These are phyloP conservation scores for Cnemophilus loriae DNA, from an alignment of 2,113 vertebrate genomes.

Conservation along the genomic window DNA sequence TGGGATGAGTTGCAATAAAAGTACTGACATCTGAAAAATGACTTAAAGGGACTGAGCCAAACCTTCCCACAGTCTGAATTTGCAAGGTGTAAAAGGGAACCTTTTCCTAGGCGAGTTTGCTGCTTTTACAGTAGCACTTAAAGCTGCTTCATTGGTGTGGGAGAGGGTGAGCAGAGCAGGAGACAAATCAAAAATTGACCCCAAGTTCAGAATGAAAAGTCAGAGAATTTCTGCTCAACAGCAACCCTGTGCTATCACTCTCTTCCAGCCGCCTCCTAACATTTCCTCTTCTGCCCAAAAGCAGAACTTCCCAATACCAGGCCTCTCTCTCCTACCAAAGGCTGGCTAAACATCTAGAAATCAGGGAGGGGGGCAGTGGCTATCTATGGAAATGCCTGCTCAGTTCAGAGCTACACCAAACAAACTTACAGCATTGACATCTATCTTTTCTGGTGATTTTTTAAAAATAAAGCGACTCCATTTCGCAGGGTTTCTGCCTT, in stretches of 20 bases:
- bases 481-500: background rate
- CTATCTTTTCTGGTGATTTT: background rate
- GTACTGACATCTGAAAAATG: background rate
- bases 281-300: background rate
- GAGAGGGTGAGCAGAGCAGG: background rate
- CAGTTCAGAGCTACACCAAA: background rate
- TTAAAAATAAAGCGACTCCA: background rate
- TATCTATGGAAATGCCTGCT: background rate
- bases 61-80: background rate
- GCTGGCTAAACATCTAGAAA: background rate
- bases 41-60: background rate
- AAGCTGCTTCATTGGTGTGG: background rate
- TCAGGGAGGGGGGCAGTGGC: background rate
- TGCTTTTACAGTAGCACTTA: background rate
- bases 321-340: background rate
- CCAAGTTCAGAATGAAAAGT: background rate
- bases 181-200: background rate
- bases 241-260: background rate
- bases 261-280: background rate
- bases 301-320: background rate
- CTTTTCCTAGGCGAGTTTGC: background rate
- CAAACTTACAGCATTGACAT: background rate
- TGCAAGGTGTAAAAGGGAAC: fast-evolving
- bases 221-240: background rate
- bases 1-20: background rate